Base-by-base conservation (phyloP, 2,888 invertebrate genomes). In the Cistogaster globosa region DNA sequence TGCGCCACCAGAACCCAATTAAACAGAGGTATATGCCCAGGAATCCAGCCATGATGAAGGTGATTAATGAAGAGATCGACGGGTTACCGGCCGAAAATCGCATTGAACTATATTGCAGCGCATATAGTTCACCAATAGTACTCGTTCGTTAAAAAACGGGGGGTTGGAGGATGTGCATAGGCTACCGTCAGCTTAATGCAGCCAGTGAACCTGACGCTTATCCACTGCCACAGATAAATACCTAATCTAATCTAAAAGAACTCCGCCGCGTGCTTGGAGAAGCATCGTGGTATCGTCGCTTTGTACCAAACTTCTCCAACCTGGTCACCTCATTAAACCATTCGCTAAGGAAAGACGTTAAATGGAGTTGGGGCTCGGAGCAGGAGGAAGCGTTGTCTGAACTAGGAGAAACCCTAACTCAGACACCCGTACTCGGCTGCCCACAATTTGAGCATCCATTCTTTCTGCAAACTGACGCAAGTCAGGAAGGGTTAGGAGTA, bases 381-480 rank as follows among this genome's bases (percentile, higher is more conserved):
- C 26, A 26, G 26, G 26, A 26, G 26, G 26, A 26, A 2, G 26
- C 26, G 26, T 26, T 26, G 2, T 26, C 26, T 26, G 4, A 26
- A 26, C 26, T 26, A 26, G 4, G 4, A 26, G 26, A 26, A 26
- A 26, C 26, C 26, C 26, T 26, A 26, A 26, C 26, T 26, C 26
- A 26, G 26, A 26, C 26, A 26, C 26, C 26, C 26, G 26, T 26
- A 26, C 26, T 26, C 0, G 8, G 18, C 2, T 86, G 76, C 12
- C 84, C 79, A 0, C 53, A 79, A 6, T 81, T 78, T 22, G 5
- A 7, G 0, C 36, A 65, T 1, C 65, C 57, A 0, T 82, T 84
- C 22, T 68, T 74, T 9, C 14, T 83, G 0, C 83, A 84, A 42
- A 81, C 83, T 12, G 83, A 85, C 22, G 86, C 84, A 0, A 80